A percentile compares a stretch with the other conserved stretches of the same genome.
These are phyloP conservation scores for Amblyopsis rosae DNA, from an alignment of 2,113 vertebrate genomes.

Conservation along the genomic window DNA sequence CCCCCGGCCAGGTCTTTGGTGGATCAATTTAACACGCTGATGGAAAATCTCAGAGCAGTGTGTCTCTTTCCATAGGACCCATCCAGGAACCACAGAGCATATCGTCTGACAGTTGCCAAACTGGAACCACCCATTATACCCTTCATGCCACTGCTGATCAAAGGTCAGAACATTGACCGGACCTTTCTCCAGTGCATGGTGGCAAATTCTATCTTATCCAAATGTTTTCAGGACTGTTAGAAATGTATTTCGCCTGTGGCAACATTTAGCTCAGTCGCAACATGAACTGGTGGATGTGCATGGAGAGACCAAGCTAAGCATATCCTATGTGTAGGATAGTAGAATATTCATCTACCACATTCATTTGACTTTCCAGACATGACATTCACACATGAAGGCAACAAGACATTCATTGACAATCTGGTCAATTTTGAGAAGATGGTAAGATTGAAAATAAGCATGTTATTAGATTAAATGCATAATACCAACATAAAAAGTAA, in stretches of 20 bases:
- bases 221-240: neutral
- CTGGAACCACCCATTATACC: conserved; percentile 95
- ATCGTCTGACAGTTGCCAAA: conserved; percentile 91
- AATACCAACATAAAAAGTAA: neutral
- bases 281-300: too few species aligned
- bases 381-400: conserved; percentile 98
- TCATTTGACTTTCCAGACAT: conserved; percentile 84
- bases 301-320: too few species aligned
- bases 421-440: conserved; percentile 99
- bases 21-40: conserved; percentile 33
- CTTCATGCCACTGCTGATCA: conserved; percentile 98
- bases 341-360: neutral
- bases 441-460: conserved; percentile 78
- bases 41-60: conserved; percentile 44
- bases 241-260: neutral
- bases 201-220: neutral
- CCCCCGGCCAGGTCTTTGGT: conserved; percentile 12
- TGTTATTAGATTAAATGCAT: conserved; percentile 5
- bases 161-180: conserved; percentile 80
- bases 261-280: neutral
- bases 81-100: conserved; percentile 94
- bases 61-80: conserved; percentile 84
- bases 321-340: too few species aligned
- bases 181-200: neutral
- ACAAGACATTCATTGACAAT: conserved; percentile 94